phyloP scores from a whole-genome alignment of 2,888 invertebrate genomes.

The Catonia carolina region DNA sequence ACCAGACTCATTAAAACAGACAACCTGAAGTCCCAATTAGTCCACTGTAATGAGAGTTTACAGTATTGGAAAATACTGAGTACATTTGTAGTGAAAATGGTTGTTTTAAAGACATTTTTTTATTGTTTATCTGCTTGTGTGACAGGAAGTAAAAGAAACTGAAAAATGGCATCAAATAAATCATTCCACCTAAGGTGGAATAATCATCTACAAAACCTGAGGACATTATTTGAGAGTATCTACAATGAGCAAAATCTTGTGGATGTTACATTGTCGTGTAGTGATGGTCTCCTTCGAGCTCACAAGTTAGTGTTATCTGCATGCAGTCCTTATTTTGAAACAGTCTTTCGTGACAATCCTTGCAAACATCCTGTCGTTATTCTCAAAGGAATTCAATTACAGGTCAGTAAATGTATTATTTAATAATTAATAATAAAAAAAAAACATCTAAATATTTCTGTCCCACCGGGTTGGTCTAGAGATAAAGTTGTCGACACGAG shows the following conservation, averaged over 20 bases:
- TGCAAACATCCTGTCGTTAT: constrained; percentile 68
- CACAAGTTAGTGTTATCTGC: constrained; percentile 67
- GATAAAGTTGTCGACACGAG: too few species aligned
- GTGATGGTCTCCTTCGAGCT: constrained; percentile 62
- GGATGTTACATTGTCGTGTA: constrained; percentile 64
- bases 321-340: constrained; percentile 69
- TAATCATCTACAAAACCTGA: constrained; percentile 64
- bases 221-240: constrained; percentile 60
- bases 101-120: too few species aligned
- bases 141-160: too few species aligned
- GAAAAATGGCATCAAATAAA: constrained; percentile 39
- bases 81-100: too few species aligned
- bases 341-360: constrained; percentile 66
- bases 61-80: too few species aligned
- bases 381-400: constrained; percentile 55
- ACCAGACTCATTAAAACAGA: too few species aligned
- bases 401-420: neutral
- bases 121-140: too few species aligned
- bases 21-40: too few species aligned
- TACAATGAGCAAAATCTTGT: constrained; percentile 62
- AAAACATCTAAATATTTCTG: too few species aligned
- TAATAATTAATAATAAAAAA: too few species aligned
- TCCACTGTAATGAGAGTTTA: too few species aligned
- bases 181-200: constrained; percentile 65
- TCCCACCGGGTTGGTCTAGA: too few species aligned